Conservation (phyloP, 2,888 invertebrate species). For the Thera britannica region DNA sequence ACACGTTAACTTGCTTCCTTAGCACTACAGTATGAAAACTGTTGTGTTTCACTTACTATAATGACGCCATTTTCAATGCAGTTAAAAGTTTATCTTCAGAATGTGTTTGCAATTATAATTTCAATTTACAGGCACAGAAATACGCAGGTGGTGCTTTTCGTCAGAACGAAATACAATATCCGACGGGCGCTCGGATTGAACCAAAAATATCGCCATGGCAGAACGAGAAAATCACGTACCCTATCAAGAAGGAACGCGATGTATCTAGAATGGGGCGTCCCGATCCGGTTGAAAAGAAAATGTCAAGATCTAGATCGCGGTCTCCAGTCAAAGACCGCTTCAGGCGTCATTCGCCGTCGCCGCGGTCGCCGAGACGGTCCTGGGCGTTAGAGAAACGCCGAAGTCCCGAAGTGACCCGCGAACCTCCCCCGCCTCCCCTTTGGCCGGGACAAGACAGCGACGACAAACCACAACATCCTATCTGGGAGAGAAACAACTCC, state of each 20-base stretch:
- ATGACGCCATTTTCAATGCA: neutral
- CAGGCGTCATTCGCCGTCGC: constrained; percentile 67
- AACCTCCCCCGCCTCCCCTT: constrained; percentile 69
- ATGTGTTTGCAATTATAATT: constrained; percentile 64
- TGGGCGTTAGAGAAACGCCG: constrained; percentile 75
- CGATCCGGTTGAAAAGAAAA: constrained; percentile 37
- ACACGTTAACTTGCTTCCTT: neutral
- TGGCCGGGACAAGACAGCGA: constrained; percentile 64
- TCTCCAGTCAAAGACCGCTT: constrained; percentile 67
- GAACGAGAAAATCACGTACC: constrained; percentile 31
- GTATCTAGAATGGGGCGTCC: constrained; percentile 41
- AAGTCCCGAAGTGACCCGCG: constrained; percentile 57
- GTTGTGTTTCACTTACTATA: neutral
- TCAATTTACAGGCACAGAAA: constrained; percentile 78
- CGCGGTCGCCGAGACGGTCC: constrained; percentile 67
- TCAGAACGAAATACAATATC: constrained; percentile 59
- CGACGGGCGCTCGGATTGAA: constrained; percentile 47
- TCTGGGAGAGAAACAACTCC: constrained; percentile 33
- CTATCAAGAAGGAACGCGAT: constrained; percentile 47
- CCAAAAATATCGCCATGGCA: constrained; percentile 58
- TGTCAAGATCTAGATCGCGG: constrained; percentile 63
- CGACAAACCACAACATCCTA: constrained; percentile 35
- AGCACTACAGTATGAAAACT: neutral
- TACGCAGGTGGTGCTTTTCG: constrained; percentile 72
- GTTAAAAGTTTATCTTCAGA: constrained; percentile 17